These are phyloP conservation scores for Chymomyza procnemis DNA, from an alignment of 2,888 invertebrate species.

Conservation along the genomic window DNA sequence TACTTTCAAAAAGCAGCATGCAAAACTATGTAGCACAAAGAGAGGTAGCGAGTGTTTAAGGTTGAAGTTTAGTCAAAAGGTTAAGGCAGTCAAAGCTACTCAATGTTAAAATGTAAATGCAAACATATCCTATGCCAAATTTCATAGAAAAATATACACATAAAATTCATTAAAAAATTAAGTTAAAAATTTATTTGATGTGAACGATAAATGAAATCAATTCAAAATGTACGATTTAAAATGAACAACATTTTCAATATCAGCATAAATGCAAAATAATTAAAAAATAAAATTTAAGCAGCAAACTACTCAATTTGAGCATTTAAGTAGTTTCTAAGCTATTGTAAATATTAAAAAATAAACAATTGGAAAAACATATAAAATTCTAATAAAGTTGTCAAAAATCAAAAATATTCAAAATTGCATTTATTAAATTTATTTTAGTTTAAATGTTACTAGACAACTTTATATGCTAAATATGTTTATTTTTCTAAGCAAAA, in stretches of 20 bases:
- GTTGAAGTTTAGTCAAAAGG: constrained; percentile 1
- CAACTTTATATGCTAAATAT: neutral
- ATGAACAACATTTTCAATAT: constrained; percentile 39
- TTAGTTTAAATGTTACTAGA: neutral
- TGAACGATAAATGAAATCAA: constrained; percentile 12
- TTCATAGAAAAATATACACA: constrained; percentile 57
- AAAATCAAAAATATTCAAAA: neutral
- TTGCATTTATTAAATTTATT: neutral
- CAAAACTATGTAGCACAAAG: constrained; percentile 15
- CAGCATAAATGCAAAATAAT: neutral
- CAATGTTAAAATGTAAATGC: constrained; percentile 33
- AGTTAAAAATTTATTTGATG: constrained; percentile 41
- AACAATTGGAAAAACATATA: neutral
- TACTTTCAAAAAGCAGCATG: constrained; percentile 9
- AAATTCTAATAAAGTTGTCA: constrained; percentile 1
- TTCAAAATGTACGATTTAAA: constrained; percentile 13
- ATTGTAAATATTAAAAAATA: neutral
- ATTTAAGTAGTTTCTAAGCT: constrained; percentile 53
- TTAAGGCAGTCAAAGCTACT: constrained; percentile 10
- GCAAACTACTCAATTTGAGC: constrained; percentile 29
- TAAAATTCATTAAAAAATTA: constrained; percentile 25
- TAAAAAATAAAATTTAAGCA: neutral
- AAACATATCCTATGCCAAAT: constrained; percentile 74
- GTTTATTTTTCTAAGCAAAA: neutral
- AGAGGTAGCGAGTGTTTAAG: neutral